A percentile compares a stretch with the other conserved stretches of the same genome.
Evolutionary conservation across 2,113 vertebrate genomes (phyloP).

Genomic region (Turdus rufiventris): DNA sequence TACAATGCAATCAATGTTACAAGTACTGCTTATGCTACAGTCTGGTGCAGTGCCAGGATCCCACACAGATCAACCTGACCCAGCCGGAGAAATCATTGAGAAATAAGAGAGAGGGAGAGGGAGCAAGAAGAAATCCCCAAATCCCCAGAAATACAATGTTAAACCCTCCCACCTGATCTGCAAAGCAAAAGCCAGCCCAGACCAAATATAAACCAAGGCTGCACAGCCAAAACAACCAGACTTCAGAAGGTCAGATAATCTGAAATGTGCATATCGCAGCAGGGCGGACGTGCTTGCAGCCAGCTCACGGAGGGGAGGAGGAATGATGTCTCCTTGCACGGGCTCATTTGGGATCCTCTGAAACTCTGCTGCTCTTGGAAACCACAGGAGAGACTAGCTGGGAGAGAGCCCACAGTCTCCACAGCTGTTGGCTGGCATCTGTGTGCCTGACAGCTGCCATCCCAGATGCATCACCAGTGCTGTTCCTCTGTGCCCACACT

Average conservation of each 20-base stretch:
- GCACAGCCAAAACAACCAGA: conserved; percentile 64
- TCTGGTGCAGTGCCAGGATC: conserved; percentile 49
- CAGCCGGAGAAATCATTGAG: conserved; percentile 44
- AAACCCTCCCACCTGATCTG: conserved; percentile 64
- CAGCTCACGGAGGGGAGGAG: fast-evolving
- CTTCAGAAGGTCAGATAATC: conserved; percentile 65
- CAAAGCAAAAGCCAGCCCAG: conserved; percentile 51
- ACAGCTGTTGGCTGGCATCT: not conserved
- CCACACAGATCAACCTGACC: conserved; percentile 63
- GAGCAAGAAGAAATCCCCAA: conserved; percentile 37
- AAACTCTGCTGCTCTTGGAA: not conserved
- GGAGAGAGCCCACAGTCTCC: not conserved
- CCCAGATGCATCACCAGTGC: not conserved
- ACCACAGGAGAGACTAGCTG: not conserved
- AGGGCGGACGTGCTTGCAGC: not conserved
- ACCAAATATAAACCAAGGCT: conserved; percentile 68
- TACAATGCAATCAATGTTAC: conserved; percentile 8
- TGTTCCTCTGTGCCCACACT: not conserved
- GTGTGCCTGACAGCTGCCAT: not conserved
- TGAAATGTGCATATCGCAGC: not conserved
- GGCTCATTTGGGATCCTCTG: not conserved
- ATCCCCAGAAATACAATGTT: conserved; percentile 50
- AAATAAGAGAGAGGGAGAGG: conserved; percentile 9
- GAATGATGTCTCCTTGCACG: not conserved
- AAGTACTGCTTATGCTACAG: conserved; percentile 35